Percentiles rank a stretch among this genome's conserved stretches.
phyloP scores from a whole-genome alignment of 2,113 vertebrate genomes.

The Protomyctophum bolini region DNA sequence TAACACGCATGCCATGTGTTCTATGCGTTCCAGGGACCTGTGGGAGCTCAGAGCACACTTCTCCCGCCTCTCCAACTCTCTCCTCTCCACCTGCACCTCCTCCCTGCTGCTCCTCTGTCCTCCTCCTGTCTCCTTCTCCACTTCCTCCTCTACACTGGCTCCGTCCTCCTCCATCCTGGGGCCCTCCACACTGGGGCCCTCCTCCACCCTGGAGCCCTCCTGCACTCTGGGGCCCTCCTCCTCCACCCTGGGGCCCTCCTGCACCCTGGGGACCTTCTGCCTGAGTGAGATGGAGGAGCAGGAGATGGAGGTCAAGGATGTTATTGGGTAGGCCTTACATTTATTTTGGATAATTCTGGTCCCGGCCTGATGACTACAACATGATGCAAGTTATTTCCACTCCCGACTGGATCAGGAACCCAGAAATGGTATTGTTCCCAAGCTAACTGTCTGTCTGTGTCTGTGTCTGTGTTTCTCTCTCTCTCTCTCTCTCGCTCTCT shows the following conservation, averaged over 20 bases:
- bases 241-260: slow-evolving; percentile 3
- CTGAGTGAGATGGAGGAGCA: slow-evolving; percentile 63
- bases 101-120: slow-evolving; percentile 19
- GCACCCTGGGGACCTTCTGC: slow-evolving; percentile 43
- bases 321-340: too few relatives aligned
- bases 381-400: too few relatives aligned
- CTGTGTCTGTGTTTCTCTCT: background rate
- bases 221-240: background rate
- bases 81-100: slow-evolving; percentile 77
- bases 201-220: slow-evolving; percentile 24
- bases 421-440: too few relatives aligned
- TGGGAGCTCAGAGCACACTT: slow-evolving; percentile 85
- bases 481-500: slow-evolving; percentile 12
- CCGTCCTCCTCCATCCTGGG: slow-evolving; percentile 20
- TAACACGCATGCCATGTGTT: too few relatives aligned
- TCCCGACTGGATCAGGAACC: too few relatives aligned
- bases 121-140: slow-evolving; percentile 58
- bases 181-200: slow-evolving; percentile 37
- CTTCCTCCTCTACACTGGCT: slow-evolving; percentile 51
- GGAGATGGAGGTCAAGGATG: slow-evolving; percentile 16
- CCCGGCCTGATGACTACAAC: too few relatives aligned
- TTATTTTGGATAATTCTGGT: too few relatives aligned
- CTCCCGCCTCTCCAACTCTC: slow-evolving; percentile 80
- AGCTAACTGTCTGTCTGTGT: background rate
- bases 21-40: slow-evolving; percentile 78